phyloP scores from a whole-genome alignment of 2,113 vertebrate genomes.

The Orcinus orca region DNA sequence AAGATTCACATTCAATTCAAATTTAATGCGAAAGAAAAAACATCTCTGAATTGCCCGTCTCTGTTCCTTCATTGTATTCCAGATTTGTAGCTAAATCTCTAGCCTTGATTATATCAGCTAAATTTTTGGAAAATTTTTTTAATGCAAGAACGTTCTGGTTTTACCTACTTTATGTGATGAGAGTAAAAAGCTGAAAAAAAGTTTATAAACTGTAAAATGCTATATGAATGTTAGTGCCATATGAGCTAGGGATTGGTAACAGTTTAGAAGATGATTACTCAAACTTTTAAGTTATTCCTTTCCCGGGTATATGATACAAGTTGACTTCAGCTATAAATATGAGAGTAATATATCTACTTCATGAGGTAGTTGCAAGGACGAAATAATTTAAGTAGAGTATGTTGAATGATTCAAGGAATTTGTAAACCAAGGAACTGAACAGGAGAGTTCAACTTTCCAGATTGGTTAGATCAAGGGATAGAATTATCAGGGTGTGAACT shows the following conservation, averaged over 20 bases:
- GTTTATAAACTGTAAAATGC: slow-evolving; percentile 14
- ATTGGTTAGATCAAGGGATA: neutral
- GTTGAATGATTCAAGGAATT: slow-evolving; percentile 1
- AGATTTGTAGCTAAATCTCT: neutral
- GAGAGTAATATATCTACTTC: neutral
- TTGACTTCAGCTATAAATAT: slow-evolving; percentile 38
- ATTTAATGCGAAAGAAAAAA: slow-evolving; percentile 15
- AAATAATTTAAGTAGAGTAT: neutral
- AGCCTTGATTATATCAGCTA: neutral
- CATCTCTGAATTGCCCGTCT: neutral
- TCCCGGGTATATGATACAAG: neutral
- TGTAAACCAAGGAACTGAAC: neutral
- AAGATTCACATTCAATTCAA: neutral
- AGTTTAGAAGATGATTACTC: neutral
- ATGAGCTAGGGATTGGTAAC: neutral
- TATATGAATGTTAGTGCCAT: neutral
- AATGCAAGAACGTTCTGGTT: neutral
- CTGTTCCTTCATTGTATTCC: neutral
- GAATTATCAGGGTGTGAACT: neutral
- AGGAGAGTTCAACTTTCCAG: neutral
- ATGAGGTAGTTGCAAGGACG: neutral
- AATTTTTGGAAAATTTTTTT: neutral
- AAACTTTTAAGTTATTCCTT: neutral
- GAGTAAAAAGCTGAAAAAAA: neutral
- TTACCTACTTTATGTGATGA: neutral